Evolutionary conservation across 1,140 invertebrate genomes (phyloP).

Genomic region (Hestina assimilis): DNA sequence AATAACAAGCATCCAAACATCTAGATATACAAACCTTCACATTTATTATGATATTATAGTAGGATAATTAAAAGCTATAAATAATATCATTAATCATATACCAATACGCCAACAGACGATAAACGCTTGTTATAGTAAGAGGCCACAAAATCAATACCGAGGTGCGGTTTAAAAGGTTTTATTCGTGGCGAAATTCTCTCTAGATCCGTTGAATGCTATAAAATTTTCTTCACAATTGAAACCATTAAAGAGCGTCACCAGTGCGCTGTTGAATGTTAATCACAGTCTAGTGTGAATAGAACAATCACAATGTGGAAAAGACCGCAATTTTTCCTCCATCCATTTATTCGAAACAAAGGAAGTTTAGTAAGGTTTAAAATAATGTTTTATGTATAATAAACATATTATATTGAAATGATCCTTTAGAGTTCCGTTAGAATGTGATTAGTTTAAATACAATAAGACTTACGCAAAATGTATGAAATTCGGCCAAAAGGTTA

Average conservation of each 20-base stretch:
- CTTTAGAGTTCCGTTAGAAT: too few species aligned
- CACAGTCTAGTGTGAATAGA: slow-evolving; percentile 60
- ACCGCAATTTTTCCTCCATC: slow-evolving; percentile 9
- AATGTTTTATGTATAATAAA: slow-evolving; percentile 7
- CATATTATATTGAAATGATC: too few species aligned
- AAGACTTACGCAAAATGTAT: too few species aligned
- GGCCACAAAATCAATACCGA: slow-evolving; percentile 13
- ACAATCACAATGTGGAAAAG: slow-evolving; percentile 42
- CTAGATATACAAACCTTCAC: too few species aligned
- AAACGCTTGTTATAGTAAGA: not conserved
- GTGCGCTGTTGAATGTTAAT: slow-evolving; percentile 63
- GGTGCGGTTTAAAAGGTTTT: slow-evolving; percentile 26
- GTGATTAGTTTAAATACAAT: too few species aligned
- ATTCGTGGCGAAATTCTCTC: slow-evolving; percentile 45
- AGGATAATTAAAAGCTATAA: too few species aligned
- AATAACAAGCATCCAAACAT: too few species aligned
- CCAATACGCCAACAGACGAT: too few species aligned
- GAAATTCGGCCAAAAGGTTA: too few species aligned
- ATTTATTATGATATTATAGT: too few species aligned
- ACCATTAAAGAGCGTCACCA: slow-evolving; percentile 55
- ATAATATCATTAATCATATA: too few species aligned
- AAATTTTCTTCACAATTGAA: slow-evolving; percentile 73
- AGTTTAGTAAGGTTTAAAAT: slow-evolving; percentile 17
- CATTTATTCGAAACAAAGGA: slow-evolving; percentile 26
- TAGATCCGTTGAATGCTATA: slow-evolving; percentile 67